A percentile compares a stretch with the other conserved stretches of the same genome.
These are phyloP conservation scores for Palythoa heliodiscus DNA, from an alignment of 92 coral and sea anemone genomes.

Conservation along the genomic window DNA sequence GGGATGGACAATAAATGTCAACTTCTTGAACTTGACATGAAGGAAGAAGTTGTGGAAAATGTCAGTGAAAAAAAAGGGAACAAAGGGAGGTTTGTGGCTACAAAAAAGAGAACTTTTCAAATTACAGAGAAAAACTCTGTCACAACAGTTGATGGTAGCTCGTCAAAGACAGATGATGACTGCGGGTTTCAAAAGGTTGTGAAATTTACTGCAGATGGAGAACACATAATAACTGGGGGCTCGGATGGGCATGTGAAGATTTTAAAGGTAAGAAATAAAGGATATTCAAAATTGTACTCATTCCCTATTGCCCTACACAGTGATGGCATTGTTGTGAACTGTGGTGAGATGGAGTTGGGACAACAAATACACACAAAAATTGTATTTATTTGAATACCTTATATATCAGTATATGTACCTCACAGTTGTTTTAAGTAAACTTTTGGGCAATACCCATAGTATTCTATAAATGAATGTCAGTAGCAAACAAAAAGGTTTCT, in stretches of 20 bases:
- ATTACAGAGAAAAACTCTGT: conserved; percentile 66
- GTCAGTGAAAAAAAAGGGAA: conserved; percentile 63
- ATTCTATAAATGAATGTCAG: too few relatives aligned
- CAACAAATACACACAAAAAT: too few relatives aligned
- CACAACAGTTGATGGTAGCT: conserved; percentile 59
- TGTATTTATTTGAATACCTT: too few relatives aligned
- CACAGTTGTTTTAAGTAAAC: too few relatives aligned
- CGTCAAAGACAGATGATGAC: conserved; percentile 78
- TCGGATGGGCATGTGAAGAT: conserved; percentile 93
- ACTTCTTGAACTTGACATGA: conserved; percentile 69
- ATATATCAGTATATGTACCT: too few relatives aligned
- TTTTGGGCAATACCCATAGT: too few relatives aligned
- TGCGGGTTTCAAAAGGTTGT: conserved; percentile 96
- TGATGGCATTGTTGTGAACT: too few relatives aligned
- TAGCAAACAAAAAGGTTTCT: too few relatives aligned
- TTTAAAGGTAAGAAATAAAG: conserved; percentile 68
- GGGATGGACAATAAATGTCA: conserved; percentile 99
- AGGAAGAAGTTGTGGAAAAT: conserved; percentile 72
- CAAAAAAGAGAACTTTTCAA: conserved; percentile 64
- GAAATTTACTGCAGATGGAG: conserved; percentile 84
- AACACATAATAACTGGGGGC: conserved; percentile 91
- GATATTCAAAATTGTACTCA: neutral
- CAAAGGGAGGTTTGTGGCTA: conserved; percentile 66
- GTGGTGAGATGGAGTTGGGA: too few relatives aligned
- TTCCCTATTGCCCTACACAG: too few relatives aligned